Conservation (phyloP, 2,888 invertebrate species). For the Papilio gigon region DNA sequence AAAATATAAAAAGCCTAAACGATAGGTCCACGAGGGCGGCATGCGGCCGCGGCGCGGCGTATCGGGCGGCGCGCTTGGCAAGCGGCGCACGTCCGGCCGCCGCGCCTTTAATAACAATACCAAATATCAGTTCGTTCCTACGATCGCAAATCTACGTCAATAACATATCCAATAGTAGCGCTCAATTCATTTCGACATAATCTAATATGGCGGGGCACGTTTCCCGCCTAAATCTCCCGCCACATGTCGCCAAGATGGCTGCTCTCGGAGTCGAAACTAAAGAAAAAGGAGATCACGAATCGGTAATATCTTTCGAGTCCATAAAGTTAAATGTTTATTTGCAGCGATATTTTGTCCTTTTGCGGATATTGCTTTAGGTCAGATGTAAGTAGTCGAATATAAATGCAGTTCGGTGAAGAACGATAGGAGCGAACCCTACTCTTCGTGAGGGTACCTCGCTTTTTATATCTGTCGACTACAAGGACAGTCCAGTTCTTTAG, state of each 20-base stretch:
- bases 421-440: constrained; percentile 20
- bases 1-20: constrained; percentile 82
- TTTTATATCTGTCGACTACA: not conserved
- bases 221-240: constrained; percentile 81
- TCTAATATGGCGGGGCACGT: constrained; percentile 81
- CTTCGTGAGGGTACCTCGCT: constrained; percentile 11
- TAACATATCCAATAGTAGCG: constrained; percentile 82
- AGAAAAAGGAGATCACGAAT: constrained; percentile 83
- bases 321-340: constrained; percentile 83
- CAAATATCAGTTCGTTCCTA: constrained; percentile 83
- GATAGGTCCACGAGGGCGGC: constrained; percentile 78
- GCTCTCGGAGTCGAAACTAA: constrained; percentile 77
- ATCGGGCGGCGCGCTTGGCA: constrained; percentile 65
- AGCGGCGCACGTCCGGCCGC: constrained; percentile 72
- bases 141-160: constrained; percentile 83
- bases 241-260: constrained; percentile 83
- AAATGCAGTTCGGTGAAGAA: constrained; percentile 40
- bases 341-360: constrained; percentile 82
- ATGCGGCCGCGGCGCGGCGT: constrained; percentile 70
- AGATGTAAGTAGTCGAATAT: constrained; percentile 56
- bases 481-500: not conserved
- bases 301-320: constrained; percentile 83
- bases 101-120: constrained; percentile 81
- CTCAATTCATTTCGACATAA: constrained; percentile 82
- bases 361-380: constrained; percentile 78